Evolutionary conservation across 1,140 invertebrate species (phyloP), one percentile per base, ranked within the genome.

Genomic region (Asobara japonica): DNA sequence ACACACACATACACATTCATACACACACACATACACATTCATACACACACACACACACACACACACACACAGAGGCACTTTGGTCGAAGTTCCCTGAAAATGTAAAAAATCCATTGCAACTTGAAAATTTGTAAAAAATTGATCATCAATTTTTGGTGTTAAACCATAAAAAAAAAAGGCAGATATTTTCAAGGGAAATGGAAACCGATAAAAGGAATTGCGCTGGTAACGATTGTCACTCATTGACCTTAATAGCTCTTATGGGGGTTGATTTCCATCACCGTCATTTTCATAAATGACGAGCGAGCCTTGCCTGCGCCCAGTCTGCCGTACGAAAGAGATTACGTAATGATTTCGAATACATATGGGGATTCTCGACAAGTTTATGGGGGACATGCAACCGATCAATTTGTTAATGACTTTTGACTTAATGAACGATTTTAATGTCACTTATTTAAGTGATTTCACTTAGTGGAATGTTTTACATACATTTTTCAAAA

Each of bases 271-370:
- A 56, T 56, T 56, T 22, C 25, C 25, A 45, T 45, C 41, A 16
- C 25, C 51, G 51, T 56, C 51, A 56, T 56, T 56, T 56, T 27
- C 20, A 25, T 56, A 56, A 56, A 56, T 27, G 51, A 56, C 25
- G 13, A 22, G 20, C 51, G 25, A 56, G 18, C 51, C 10, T 27
- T 56, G 18, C n/a, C 45, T 56, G 20, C 22, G 22, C 20, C 13
- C 51, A 25, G 51, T 13, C 51, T 56, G 20, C 13, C 22, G 41
- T 45, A 45, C 18, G 18, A 45, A 56, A 56, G 51, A 8, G 51
- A 56, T 56, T 56, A 56, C 51, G 22, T 56, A 56, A 56, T 56
- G 51, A 56, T 56, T 56, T 27, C 51, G 25, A 56, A 56, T 56
- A 56, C 51, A 56, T 45, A 45, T 45, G 41, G 22, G 51, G 51